Base-by-base conservation (phyloP, 2,888 invertebrate genomes). In the Tanypteryx hageni region DNA sequence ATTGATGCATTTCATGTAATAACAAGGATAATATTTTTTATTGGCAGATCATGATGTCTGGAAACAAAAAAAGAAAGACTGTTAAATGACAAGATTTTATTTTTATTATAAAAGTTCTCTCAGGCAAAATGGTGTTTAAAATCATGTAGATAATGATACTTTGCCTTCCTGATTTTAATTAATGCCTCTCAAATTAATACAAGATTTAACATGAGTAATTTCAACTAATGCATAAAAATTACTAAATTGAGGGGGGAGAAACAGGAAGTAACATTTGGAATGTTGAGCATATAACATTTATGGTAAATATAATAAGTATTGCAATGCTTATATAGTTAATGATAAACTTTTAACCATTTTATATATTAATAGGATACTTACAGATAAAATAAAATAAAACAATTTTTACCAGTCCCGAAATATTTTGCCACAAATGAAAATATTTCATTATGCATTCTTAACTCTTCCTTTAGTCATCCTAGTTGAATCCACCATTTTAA, bases 271-370 rank as follows among this genome's bases (percentile, higher is more conserved):
- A 89, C 89, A 89, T 68, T 68, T 89, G 89, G 89, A 89, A 89
- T 89, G 89, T n/a, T 64, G 89, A 89, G 61, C 64, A 56, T 89
- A 68, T 89, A 89, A 89, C 61, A 76, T 76, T 76, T 76, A 89
- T 89, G 44, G 89, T 68, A 89, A 64, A 11, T 89, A 89, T 61
- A 64, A 83, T 83, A 64, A 44, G 5, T 89, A 68, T 44, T 89
- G 61, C 31, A 83, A 86, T 61, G 86, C 61, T 86, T 22, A 64
- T 27, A 18, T 68, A 18, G 31, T 27, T 31, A 89, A 68, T 89
- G 18, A 89, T 89, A 16, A 89, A 18, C 44, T 22, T 64, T 89
- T 31, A 86, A 89, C 44, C 10, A 64, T 64, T 31, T 68, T 18
- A 64, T 76, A 76, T 76, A 76, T 76, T 76, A 44, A 89, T 64